A percentile compares a stretch with the other conserved stretches of the same genome.
Evolutionary conservation across 1,140 invertebrate species (phyloP).

Genomic region (Drosophila orena): DNA sequence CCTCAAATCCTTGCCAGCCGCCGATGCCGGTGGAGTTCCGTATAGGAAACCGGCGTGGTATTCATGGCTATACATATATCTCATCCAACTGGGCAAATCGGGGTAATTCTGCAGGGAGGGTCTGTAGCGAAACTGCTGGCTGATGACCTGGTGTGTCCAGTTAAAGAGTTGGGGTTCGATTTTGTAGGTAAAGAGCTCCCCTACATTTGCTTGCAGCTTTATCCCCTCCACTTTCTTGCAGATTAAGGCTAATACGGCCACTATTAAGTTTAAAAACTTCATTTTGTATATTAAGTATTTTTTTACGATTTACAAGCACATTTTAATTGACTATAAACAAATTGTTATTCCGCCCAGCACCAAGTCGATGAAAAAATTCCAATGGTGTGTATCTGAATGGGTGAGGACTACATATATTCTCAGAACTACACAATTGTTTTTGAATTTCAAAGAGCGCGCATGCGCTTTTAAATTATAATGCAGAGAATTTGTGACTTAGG

Average conservation of each 20-base stretch:
- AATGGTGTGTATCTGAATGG: slow-evolving; percentile 62
- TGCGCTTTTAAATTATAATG: slow-evolving; percentile 29
- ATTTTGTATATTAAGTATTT: slow-evolving; percentile 30
- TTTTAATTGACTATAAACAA: slow-evolving; percentile 48
- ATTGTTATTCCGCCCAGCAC: slow-evolving; percentile 11
- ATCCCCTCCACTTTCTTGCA: not conserved
- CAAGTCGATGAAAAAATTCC: slow-evolving; percentile 56
- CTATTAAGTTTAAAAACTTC: slow-evolving; percentile 37
- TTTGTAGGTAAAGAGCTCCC: slow-evolving; percentile 88
- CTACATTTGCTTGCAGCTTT: slow-evolving; percentile 86
- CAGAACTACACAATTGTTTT: slow-evolving; percentile 6
- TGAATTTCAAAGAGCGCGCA: slow-evolving; percentile 48
- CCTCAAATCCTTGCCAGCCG: slow-evolving; percentile 86
- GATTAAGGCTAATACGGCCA: slow-evolving; percentile 13
- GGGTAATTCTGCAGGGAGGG: slow-evolving; percentile 85
- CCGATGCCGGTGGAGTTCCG: slow-evolving; percentile 89
- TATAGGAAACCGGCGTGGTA: slow-evolving; percentile 91
- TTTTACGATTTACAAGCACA: slow-evolving; percentile 27
- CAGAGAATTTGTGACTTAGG: slow-evolving; percentile 37
- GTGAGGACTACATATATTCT: slow-evolving; percentile 20
- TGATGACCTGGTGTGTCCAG: slow-evolving; percentile 88
- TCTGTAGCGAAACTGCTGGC: slow-evolving; percentile 81
- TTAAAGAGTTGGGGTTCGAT: slow-evolving; percentile 89
- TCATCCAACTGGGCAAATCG: slow-evolving; percentile 93
- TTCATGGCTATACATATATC: slow-evolving; percentile 91